Conservation (phyloP, 2,888 invertebrate species). For the Hemaris fuciformis region DNA sequence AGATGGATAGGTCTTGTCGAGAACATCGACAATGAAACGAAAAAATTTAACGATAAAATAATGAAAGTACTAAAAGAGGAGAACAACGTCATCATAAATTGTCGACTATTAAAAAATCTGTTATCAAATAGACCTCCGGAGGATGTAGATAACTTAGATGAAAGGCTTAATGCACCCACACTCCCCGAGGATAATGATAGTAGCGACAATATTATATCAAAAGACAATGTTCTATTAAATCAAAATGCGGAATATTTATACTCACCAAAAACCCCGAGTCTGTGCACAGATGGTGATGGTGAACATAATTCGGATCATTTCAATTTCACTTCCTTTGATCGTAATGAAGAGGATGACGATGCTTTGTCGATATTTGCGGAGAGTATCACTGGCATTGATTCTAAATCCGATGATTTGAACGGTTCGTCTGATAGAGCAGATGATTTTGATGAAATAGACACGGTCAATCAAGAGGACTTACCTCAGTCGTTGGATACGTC, state of each 20-base stretch:
- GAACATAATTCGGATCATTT: slow-evolving; percentile 17
- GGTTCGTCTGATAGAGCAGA: slow-evolving; percentile 32
- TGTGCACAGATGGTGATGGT: slow-evolving; percentile 14
- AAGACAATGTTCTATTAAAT: neutral
- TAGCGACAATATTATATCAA: neutral
- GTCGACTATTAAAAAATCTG: slow-evolving; percentile 31
- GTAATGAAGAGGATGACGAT: slow-evolving; percentile 58
- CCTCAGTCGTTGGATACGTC: slow-evolving; percentile 34
- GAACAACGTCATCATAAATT: slow-evolving; percentile 36
- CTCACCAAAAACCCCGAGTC: neutral
- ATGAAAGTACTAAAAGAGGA: slow-evolving; percentile 44
- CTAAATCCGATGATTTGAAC: neutral
- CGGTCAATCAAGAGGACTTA: slow-evolving; percentile 45
- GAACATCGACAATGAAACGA: slow-evolving; percentile 26
- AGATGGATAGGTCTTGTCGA: slow-evolving; percentile 44
- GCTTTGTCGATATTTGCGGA: slow-evolving; percentile 66
- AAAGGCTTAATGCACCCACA: neutral
- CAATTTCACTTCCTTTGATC: slow-evolving; percentile 20
- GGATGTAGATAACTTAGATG: neutral
- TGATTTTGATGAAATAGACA: slow-evolving; percentile 20
- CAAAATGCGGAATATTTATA: neutral
- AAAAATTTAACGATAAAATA: slow-evolving; percentile 35
- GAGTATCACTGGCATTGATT: slow-evolving; percentile 62
- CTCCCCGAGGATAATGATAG: neutral
- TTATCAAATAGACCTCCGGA: neutral